Evolutionary conservation across 2,113 vertebrate genomes (phyloP).

Genomic region (Panurus biarmicus): DNA sequence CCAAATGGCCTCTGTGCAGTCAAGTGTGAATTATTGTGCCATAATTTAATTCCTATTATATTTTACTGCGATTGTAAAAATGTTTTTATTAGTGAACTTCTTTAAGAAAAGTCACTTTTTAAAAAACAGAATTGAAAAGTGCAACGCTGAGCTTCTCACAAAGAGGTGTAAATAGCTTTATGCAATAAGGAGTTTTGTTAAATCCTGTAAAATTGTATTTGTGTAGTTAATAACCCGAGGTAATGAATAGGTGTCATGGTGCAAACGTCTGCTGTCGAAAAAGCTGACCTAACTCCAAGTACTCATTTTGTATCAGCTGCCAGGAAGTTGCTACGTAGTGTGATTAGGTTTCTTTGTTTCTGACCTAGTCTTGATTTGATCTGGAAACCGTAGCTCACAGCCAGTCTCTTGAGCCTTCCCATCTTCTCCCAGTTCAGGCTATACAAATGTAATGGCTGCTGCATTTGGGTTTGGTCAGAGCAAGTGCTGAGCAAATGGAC

Average conservation of each 20-base stretch:
- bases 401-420: background rate
- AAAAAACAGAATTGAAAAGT: background rate
- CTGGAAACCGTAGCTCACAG: background rate
- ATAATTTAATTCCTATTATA: conserved; percentile 30
- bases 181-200: background rate
- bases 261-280: background rate
- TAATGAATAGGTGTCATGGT: background rate
- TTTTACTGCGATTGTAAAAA: conserved; percentile 14
- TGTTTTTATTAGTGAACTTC: background rate
- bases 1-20: conserved; percentile 37
- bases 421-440: background rate
- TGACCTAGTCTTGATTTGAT: background rate
- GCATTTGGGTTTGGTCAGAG: background rate
- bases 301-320: background rate
- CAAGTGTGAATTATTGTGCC: conserved; percentile 24
- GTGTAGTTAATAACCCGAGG: background rate
- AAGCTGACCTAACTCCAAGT: background rate
- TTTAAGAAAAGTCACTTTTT: background rate
- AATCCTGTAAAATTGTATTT: background rate
- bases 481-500: background rate
- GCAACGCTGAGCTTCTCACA: background rate
- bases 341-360: background rate
- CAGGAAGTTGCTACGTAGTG: background rate
- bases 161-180: background rate
- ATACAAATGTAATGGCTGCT: rapidly evolving